Evolutionary conservation across 1,140 invertebrate species (phyloP).

Genomic region (Ceratosolen fusciceps): DNA sequence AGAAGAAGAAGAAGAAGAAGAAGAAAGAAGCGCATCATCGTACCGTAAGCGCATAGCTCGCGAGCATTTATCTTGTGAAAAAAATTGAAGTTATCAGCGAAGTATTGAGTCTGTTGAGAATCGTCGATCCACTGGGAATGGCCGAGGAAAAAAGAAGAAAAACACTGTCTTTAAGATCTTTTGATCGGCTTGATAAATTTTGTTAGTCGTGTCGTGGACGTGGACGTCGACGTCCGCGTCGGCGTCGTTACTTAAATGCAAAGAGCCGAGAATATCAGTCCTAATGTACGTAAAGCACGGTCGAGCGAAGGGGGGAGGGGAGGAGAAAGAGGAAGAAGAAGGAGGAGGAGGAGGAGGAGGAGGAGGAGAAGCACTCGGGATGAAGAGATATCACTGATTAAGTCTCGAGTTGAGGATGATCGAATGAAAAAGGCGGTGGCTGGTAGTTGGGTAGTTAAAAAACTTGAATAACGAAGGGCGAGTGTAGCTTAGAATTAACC

Average conservation of each 20-base stretch:
- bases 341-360: no score
- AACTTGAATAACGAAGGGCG: not conserved
- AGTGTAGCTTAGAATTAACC: constrained; percentile 7
- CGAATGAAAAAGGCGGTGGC: no score
- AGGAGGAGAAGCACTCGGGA: not conserved
- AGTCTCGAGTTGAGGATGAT: no score
- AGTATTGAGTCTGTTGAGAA: not conserved
- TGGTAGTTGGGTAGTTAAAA: not conserved
- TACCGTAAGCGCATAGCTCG: no score
- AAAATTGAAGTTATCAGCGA: not conserved
- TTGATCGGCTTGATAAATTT: not conserved
- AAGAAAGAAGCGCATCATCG: no score
- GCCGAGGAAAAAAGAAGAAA: not conserved
- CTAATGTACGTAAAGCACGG: not conserved
- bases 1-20: no score
- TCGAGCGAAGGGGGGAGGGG: not conserved
- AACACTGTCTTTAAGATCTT: not conserved
- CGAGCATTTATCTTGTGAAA: not conserved
- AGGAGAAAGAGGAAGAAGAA: no score
- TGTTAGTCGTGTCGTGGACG: not conserved
- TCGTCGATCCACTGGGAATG: not conserved
- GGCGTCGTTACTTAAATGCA: not conserved
- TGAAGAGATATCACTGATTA: no score
- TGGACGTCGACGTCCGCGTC: no score
- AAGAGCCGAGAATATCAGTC: not conserved